A percentile compares a stretch with the other conserved stretches of the same genome.
These are phyloP conservation scores for Aldrovandia affinis DNA, from an alignment of 2,797 vertebrate species.

Conservation along the genomic window DNA sequence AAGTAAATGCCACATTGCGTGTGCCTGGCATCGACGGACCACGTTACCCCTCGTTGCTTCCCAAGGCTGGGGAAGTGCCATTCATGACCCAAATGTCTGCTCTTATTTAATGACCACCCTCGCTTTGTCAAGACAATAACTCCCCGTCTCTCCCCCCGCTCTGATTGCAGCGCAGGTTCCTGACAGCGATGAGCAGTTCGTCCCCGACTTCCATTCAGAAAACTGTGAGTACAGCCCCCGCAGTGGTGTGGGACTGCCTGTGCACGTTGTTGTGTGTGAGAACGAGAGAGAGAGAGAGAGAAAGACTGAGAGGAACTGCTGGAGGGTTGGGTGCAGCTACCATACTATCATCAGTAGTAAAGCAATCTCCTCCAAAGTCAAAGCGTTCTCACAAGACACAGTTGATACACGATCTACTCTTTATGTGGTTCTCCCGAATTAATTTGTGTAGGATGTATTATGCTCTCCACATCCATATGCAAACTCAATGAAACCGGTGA, in stretches of 20 bases:
- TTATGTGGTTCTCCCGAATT: conserved; percentile 33
- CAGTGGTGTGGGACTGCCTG: background rate
- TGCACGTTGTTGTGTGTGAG: conserved; percentile 32
- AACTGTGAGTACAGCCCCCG: conserved; percentile 85
- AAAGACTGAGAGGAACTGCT: conserved; percentile 43
- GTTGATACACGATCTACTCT: conserved; percentile 54
- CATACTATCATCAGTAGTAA: conserved; percentile 49
- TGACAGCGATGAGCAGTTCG: conserved; percentile 95
- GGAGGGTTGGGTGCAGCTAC: conserved; percentile 53
- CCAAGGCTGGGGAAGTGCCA: background rate
- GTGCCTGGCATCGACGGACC: background rate
- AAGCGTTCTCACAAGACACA: conserved; percentile 48
- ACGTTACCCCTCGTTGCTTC: background rate
- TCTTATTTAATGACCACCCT: conserved; percentile 15
- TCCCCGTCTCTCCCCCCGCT: conserved; percentile 38
- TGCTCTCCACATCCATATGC: conserved; percentile 64
- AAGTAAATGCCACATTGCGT: background rate
- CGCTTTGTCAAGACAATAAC: conserved; percentile 26
- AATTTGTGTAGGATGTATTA: conserved; percentile 55
- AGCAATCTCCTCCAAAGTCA: conserved; percentile 55
- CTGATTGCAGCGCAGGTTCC: conserved; percentile 92
- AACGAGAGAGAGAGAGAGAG: background rate
- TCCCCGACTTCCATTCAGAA: conserved; percentile 96
- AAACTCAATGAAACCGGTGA: conserved; percentile 76
- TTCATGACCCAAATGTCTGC: conserved; percentile 17